Base-by-base conservation (phyloP, 2,113 vertebrate species). In the Elanoides forficatus region DNA sequence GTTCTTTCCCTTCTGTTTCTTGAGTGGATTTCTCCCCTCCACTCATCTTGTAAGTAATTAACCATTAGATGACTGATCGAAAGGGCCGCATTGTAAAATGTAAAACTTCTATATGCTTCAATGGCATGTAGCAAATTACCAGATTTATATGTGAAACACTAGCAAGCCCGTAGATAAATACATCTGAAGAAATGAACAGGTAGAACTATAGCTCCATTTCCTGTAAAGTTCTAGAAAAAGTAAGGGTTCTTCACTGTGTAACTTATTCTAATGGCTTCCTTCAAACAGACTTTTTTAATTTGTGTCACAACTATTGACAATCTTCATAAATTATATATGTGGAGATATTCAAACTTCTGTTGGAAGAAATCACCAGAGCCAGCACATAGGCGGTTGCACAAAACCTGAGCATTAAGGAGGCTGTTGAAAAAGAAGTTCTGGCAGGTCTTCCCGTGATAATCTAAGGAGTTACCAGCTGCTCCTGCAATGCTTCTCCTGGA, bases 381-480 rank as follows among this genome's bases (percentile, higher is more conserved):
- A 92, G 68, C 1, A 62, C 68, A 62, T 36, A 76, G 72, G 85
- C 1, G 34, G 60, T 13, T 65, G 58, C 36, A 80, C 29, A 53
- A 60, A 91, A 27, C 34, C 67, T 56, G 34, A 68, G 71, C 86
- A 32, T 45, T 40, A 71, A 68, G 93, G 42, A 70, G 62, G 43
- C 52, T 75, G 81, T 20, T 45, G 62, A 67, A 68, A 38, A 60
- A 82, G 74, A 78, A 82, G 75, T 87, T 83, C 93, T 91, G 91
- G 70, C 76, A 88, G 48, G 36, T 81, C 36, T 78, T 79, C 15
- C 76, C 0, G 0, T 58, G 82, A 45, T 67, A 93, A 38, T 29
- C 25, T 67, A 30, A 90, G 88, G 91, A 85, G 62, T 14, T 67
- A 65, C 85, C 79, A 92, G 93, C 91, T 92, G 88, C 74, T 97